Percentiles rank a stretch among this genome's conserved stretches.
Conservation (phyloP, 2,797 vertebrate species). For the Myotis daubentonii region DNA sequence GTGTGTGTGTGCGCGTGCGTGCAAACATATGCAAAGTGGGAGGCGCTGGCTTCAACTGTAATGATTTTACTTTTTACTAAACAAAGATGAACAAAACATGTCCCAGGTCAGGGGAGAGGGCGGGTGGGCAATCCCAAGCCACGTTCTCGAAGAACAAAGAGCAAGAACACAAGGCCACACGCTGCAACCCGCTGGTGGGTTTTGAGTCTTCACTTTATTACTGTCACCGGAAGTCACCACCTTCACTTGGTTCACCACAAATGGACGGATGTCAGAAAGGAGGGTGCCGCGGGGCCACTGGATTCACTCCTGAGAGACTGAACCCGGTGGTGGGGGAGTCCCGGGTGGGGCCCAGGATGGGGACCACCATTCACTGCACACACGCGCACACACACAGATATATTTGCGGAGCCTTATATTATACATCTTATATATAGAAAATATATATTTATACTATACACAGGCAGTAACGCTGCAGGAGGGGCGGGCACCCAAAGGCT, state of each 20-base stretch:
- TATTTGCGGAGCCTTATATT: conserved; percentile 87
- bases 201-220: conserved; percentile 87
- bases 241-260: conserved; percentile 89
- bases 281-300: conserved; percentile 82
- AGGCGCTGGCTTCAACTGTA: neutral
- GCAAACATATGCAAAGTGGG: too few relatives aligned
- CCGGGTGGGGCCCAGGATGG: conserved; percentile 44
- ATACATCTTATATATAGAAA: conserved; percentile 88
- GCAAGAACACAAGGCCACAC: neutral
- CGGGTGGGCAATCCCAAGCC: neutral
- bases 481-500: conserved; percentile 76
- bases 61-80: neutral
- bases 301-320: conserved; percentile 66
- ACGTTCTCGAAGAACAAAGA: neutral
- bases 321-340: neutral
- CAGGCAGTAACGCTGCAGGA: conserved; percentile 83
- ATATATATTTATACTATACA: conserved; percentile 89
- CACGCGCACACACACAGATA: conserved; percentile 74
- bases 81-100: neutral
- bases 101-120: neutral
- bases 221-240: conserved; percentile 88
- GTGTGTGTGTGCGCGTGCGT: too few relatives aligned
- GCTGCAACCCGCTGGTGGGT: neutral
- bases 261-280: conserved; percentile 80
- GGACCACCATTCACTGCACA: conserved; percentile 81